These are phyloP conservation scores for Arrhopalites spinosus DNA, from an alignment of 2,888 invertebrate species.

Conservation along the genomic window DNA sequence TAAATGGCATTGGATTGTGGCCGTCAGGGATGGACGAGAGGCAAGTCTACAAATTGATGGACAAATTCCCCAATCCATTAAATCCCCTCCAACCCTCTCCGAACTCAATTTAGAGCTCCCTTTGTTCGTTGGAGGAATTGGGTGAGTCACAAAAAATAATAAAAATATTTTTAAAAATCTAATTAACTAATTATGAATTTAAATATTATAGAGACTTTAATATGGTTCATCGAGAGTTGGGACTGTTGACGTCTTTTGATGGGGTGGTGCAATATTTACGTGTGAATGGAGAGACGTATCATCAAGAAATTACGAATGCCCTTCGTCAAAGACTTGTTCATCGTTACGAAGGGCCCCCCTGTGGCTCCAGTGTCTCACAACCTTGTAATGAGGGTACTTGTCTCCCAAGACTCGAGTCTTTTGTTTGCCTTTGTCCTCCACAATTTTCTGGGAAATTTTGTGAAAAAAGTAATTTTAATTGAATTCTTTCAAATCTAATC, in stretches of 20 bases:
- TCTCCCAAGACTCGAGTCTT: slow-evolving; percentile 74
- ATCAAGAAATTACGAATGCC: slow-evolving; percentile 59
- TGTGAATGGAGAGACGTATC: slow-evolving; percentile 73
- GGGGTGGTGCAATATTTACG: slow-evolving; percentile 86
- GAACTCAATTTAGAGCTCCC: slow-evolving; percentile 82
- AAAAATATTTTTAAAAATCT: not conserved
- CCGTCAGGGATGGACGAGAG: slow-evolving; percentile 74
- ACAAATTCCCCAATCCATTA: slow-evolving; percentile 72
- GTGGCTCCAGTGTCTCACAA: slow-evolving; percentile 63
- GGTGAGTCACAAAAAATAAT: slow-evolving; percentile 60
- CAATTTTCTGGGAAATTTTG: slow-evolving; percentile 78
- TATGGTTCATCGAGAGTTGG: slow-evolving; percentile 60
- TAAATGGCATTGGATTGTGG: slow-evolving; percentile 79
- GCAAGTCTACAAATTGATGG: slow-evolving; percentile 79
- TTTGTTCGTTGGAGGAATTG: slow-evolving; percentile 78
- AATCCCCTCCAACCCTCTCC: slow-evolving; percentile 75
- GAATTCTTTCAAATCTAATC: not conserved
- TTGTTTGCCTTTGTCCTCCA: slow-evolving; percentile 76
- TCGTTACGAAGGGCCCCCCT: slow-evolving; percentile 63
- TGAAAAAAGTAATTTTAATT: slow-evolving; percentile 63
- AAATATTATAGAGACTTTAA: slow-evolving; percentile 57
- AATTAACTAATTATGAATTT: not conserved
- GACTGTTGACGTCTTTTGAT: slow-evolving; percentile 67
- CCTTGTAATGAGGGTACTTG: slow-evolving; percentile 76
- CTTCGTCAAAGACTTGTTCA: slow-evolving; percentile 59